A percentile compares a stretch with the other conserved stretches of the same genome.
These are phyloP conservation scores for Lacanobia wlatinum DNA, from an alignment of 2,888 invertebrate genomes.

Conservation along the genomic window DNA sequence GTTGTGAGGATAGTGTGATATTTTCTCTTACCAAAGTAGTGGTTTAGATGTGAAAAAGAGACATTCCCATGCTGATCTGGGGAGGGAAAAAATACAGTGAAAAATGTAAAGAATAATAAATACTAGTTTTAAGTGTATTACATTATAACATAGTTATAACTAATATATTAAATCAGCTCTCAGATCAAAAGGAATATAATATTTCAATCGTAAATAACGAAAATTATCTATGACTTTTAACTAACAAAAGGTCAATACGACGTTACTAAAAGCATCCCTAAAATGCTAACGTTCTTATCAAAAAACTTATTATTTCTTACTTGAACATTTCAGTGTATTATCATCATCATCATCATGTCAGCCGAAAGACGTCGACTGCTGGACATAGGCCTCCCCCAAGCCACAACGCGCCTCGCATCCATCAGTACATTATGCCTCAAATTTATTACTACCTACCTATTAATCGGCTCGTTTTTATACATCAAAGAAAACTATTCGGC, in stretches of 20 bases:
- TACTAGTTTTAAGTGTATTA: neutral
- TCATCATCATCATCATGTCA: no score
- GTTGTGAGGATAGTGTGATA: slow-evolving; percentile 17
- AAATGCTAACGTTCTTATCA: neutral
- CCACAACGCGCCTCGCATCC: no score
- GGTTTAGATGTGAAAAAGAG: slow-evolving; percentile 61
- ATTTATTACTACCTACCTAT: no score
- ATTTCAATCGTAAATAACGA: neutral
- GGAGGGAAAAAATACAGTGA: slow-evolving; percentile 61
- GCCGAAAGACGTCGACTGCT: no score
- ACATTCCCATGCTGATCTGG: slow-evolving; percentile 61
- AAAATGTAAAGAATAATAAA: slow-evolving; percentile 46
- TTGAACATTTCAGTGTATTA: no score
- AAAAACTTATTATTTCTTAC: neutral
- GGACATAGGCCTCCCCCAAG: no score
- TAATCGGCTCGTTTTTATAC: no score
- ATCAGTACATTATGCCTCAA: no score
- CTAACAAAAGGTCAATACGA: neutral
- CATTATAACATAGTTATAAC: neutral
- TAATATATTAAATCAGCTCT: neutral
- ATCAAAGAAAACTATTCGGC: no score
- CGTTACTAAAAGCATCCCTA: neutral
- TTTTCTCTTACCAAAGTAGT: slow-evolving; percentile 58
- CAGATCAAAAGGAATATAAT: neutral
- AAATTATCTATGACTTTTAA: neutral